These are phyloP conservation scores for Rhynchotus rufescens DNA, from an alignment of 2,797 vertebrate genomes.

Conservation along the genomic window DNA sequence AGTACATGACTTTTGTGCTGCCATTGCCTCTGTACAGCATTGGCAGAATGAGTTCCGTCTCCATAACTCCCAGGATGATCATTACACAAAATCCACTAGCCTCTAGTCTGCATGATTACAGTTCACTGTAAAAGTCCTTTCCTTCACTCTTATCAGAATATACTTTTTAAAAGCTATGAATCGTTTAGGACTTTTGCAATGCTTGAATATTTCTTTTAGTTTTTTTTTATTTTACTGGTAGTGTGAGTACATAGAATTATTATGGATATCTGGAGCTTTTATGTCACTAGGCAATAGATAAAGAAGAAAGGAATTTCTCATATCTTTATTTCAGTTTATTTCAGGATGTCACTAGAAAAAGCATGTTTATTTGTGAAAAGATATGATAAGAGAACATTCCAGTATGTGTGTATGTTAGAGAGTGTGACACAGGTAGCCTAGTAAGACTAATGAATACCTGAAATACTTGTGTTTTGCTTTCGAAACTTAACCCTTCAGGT, in stretches of 20 bases:
- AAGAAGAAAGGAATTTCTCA: neutral
- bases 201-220: neutral
- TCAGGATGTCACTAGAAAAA: neutral
- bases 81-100: neutral
- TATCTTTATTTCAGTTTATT: slow-evolving; percentile 35
- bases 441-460: slow-evolving; percentile 74
- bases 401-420: neutral
- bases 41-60: neutral
- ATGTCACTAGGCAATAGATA: slow-evolving; percentile 14
- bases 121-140: neutral
- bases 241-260: neutral
- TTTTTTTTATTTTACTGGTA: slow-evolving; percentile 15
- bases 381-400: slow-evolving; percentile 9
- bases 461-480: slow-evolving; percentile 75
- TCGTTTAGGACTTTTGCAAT: neutral
- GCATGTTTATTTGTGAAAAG: neutral
- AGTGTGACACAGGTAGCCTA: slow-evolving; percentile 41
- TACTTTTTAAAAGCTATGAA: neutral
- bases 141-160: neutral
- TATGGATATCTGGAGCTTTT: neutral
- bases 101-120: neutral
- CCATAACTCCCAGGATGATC: neutral
- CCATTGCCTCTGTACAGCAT: neutral
- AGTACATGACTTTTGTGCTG: neutral
- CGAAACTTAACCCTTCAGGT: slow-evolving; percentile 78